Base-by-base conservation (phyloP, 1,140 invertebrate genomes). In the Coboldia fuscipes region DNA sequence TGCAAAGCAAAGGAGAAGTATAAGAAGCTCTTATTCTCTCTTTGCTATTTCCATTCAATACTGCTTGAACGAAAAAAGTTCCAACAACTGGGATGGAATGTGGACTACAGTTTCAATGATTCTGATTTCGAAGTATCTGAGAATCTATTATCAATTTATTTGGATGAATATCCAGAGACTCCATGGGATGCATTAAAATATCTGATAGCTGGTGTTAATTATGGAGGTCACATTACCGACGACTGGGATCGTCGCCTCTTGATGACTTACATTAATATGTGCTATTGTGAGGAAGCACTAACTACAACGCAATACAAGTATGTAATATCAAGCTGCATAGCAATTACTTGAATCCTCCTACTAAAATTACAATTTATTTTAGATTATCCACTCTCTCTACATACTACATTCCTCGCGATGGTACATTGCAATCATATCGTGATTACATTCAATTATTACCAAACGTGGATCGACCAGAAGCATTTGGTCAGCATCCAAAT, bases 191-290 rank as follows among this genome's bases (percentile, higher is more conserved):
- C 86, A 29, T 57, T 93, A 30, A 74, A 85, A 41, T 92, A 90
- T 56, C 56, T 92, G 27, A 84, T 92, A 53, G 84, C 84, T 3
- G 85, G 82, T 44, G 83, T 92, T 40, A 89, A 84, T 66, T 92
- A 93, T 45, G 86, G 86, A 14, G 86, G 88, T 1, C 86, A 92
- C 56, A 85, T 93, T 34, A 90, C 86, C 3, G 85, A 93, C 50
- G 83, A 92, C 52, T 92, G 84, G 83, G 88, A 92, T 58, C 67
- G 84, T 42, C 58, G 79, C 12, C 62, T 92, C 14, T 43, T 88
- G 13, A 63, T 68, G 35, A 80, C 78, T 2, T 88, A 88, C 48
- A 76, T 84, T 33, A 70, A 76, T 46, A 72, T 81, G 46, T 80
- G 68, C 59, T 84, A 84, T 56, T 72, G 64, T 39, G 74, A 79